These are phyloP conservation scores for Podarcis cretensis DNA, from an alignment of 2,113 vertebrate species.

Conservation along the genomic window DNA sequence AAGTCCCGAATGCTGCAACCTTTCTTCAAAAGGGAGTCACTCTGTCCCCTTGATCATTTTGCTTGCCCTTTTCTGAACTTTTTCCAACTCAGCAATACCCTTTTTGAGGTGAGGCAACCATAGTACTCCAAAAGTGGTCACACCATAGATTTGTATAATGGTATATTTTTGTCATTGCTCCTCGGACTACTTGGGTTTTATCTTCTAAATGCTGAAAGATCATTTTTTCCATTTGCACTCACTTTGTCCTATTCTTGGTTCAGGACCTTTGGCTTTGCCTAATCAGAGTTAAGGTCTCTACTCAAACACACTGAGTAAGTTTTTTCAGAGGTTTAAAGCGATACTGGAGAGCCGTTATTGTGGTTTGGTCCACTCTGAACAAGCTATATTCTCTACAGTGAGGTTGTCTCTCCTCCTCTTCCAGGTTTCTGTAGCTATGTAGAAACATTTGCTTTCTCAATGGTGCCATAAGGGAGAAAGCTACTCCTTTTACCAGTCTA, in stretches of 20 bases:
- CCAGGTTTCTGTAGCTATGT: background rate
- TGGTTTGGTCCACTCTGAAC: background rate
- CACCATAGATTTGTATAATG: too few relatives aligned
- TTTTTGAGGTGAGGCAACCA: too few relatives aligned
- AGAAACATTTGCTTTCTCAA: background rate
- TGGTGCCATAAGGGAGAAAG: background rate
- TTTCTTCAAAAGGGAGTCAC: too few relatives aligned
- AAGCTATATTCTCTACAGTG: background rate
- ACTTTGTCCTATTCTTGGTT: background rate
- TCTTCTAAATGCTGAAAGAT: background rate
- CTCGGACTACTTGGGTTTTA: background rate
- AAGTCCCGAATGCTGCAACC: too few relatives aligned
- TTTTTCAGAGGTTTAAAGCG: background rate
- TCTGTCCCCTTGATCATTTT: too few relatives aligned
- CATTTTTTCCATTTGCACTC: background rate
- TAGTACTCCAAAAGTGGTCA: too few relatives aligned
- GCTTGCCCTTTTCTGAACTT: too few relatives aligned
- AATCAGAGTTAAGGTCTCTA: background rate
- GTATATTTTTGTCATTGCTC: background rate
- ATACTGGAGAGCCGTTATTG: background rate
- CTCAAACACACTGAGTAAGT: background rate
- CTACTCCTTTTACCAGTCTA: background rate
- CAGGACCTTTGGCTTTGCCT: background rate
- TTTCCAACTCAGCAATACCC: too few relatives aligned
- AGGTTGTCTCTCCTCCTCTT: background rate